phyloP scores from a whole-genome alignment of 1,140 invertebrate genomes.

The Drosophila simulans region DNA sequence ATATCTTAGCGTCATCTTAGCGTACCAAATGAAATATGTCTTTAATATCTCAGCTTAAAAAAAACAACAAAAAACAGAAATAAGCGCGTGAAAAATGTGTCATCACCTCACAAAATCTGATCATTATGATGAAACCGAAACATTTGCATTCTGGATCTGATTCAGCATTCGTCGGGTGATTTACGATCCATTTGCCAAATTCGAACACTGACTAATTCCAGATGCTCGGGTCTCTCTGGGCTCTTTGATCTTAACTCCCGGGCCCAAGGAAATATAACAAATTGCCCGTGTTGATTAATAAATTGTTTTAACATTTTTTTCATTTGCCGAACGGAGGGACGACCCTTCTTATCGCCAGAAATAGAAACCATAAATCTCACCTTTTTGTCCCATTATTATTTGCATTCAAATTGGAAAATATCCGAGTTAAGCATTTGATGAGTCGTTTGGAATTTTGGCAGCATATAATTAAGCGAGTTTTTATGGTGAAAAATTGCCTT shows the following conservation, averaged over 20 bases:
- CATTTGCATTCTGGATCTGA: conserved; percentile 43
- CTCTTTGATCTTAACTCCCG: conserved; percentile 16
- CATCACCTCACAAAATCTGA: conserved; percentile 10
- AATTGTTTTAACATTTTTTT: conserved; percentile 28
- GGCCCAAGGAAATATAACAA: conserved; percentile 57
- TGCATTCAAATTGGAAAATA: conserved; percentile 50
- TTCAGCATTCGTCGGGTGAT: conserved; percentile 47
- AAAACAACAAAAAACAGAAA: background rate
- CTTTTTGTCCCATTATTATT: conserved; percentile 23
- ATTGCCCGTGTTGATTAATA: conserved; percentile 56
- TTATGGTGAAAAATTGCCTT: conserved; percentile 1
- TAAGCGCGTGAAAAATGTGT: conserved; percentile 2
- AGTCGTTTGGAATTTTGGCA: conserved; percentile 7
- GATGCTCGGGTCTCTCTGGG: conserved; percentile 21
- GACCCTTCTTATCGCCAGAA: conserved; percentile 26
- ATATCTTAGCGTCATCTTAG: conserved; percentile 69
- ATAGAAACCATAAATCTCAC: conserved; percentile 20
- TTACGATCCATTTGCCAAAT: conserved; percentile 74
- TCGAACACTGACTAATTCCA: conserved; percentile 76
- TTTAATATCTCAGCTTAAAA: conserved; percentile 62
- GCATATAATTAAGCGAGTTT: conserved; percentile 10
- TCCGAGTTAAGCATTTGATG: conserved; percentile 27
- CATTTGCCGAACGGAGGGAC: background rate
- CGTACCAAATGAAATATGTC: conserved; percentile 68
- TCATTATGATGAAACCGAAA: conserved; percentile 30